Evolutionary conservation across 2,888 invertebrate species (phyloP), one percentile per base, ranked within the genome.

Genomic region (Drosophila picticornis): DNA sequence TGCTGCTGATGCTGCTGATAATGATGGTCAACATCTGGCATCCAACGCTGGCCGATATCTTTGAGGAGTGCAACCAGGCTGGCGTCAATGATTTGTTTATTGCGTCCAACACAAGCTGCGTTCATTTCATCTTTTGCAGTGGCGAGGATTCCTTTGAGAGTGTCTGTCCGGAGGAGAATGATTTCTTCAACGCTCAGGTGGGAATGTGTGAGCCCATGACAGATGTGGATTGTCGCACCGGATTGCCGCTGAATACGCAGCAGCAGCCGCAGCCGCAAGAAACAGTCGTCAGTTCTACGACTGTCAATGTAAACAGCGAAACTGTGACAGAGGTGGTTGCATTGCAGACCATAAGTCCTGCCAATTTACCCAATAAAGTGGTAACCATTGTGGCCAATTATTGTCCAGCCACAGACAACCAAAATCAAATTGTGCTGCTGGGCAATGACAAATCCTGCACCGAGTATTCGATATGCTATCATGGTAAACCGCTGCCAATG

Each of bases 401-500:
- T 5, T 92, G 92, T 50, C 92, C 92, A 1, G 19, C 52, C 0
- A 34, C 73, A 1, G 92, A 92, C 58, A 80, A 85, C 69, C 83
- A 82, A 4, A 61, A 65, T 10, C 81, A 81, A 36, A 83, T 91
- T 4, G 84, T 88, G 10, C 83, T 92, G 32, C 38, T 92, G 9
- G 64, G 91, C 11, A 86, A 88, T 69, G 67, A 77, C 0, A 80
- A 83, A 9, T 90, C 91, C 43, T 93, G 93, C 71, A 81, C 90
- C 0, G 86, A 91, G 32, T 93, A 92, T 61, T 92, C 81, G 57
- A 77, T 93, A 34, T 93, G 93, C 67, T 91, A 90, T 64, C 85
- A 83, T 31, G 90, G 91, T 5, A 61, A 70, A 11, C 68, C 90
- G 0, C 62, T 91, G 4, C 53, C 82, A 32, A 88, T 93, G 91